Conservation (phyloP, 2,113 vertebrate species). For the Cyprinus carpio region DNA sequence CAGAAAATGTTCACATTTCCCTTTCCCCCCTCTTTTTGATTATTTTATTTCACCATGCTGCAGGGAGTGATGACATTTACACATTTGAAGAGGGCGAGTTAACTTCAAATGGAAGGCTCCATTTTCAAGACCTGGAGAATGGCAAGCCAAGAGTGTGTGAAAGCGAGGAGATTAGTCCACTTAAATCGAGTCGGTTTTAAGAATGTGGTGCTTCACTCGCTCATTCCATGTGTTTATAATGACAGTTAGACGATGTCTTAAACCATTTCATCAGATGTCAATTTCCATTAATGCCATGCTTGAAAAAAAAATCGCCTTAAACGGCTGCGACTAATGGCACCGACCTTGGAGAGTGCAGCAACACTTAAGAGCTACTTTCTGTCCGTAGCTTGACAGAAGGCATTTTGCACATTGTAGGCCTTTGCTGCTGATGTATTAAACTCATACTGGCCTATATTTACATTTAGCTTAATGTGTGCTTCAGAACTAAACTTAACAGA, state of each 20-base stretch:
- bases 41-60: constrained; percentile 32
- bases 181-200: constrained; percentile 45
- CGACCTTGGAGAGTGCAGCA: constrained; percentile 72
- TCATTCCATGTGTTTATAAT: constrained; percentile 59
- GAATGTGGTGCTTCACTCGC: constrained; percentile 48
- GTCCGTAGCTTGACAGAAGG: constrained; percentile 63
- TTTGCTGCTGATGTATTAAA: constrained; percentile 62
- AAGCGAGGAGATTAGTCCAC: constrained; percentile 31
- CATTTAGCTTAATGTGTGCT: constrained; percentile 72
- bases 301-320: constrained; percentile 76
- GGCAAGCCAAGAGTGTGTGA: constrained; percentile 38
- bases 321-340: constrained; percentile 74
- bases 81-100: constrained; percentile 40
- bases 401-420: constrained; percentile 51
- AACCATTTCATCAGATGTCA: constrained; percentile 67
- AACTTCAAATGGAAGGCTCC: constrained; percentile 40
- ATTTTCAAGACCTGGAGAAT: constrained; percentile 29
- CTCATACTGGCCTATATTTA: constrained; percentile 78
- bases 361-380: constrained; percentile 70
- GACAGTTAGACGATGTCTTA: constrained; percentile 59
- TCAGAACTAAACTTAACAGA: constrained; percentile 54
- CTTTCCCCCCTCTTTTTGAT: neutral
- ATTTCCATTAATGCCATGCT: constrained; percentile 80
- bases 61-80: constrained; percentile 34
- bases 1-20: constrained; percentile 9